These are phyloP conservation scores for Diarsia brunnea DNA, from an alignment of 2,888 invertebrate genomes.

Conservation along the genomic window DNA sequence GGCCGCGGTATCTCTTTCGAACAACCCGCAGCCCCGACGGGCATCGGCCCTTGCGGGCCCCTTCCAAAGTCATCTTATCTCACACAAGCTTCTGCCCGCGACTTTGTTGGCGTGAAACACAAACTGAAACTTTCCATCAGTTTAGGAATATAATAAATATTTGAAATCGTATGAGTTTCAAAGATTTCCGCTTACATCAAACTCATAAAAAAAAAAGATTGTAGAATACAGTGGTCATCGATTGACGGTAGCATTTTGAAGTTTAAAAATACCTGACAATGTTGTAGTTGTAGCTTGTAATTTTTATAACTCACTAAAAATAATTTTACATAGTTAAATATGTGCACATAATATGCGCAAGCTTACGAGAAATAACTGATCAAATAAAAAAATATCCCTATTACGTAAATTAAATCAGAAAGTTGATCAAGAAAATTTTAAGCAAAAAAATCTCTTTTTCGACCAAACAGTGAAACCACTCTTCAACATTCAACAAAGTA, in stretches of 20 bases:
- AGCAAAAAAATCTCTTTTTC: conserved; percentile 4
- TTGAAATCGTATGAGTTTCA: too few relatives aligned
- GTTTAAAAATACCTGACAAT: not conserved
- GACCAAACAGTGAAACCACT: conserved; percentile 24
- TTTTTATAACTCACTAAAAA: not conserved
- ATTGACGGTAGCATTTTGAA: not conserved
- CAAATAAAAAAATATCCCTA: not conserved
- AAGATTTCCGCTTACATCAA: too few relatives aligned
- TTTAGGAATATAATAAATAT: too few relatives aligned
- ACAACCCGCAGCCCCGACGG: too few relatives aligned
- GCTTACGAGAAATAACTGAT: not conserved
- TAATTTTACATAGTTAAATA: not conserved
- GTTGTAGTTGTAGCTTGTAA: not conserved
- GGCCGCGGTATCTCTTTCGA: too few relatives aligned
- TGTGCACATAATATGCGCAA: not conserved
- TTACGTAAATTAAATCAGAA: conserved; percentile 25
- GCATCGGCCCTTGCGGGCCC: too few relatives aligned
- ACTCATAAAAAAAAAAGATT: too few relatives aligned
- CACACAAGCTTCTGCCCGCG: too few relatives aligned
- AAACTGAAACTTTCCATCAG: too few relatives aligned
- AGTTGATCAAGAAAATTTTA: conserved; percentile 4
- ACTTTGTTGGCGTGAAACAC: too few relatives aligned
- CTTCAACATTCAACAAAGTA: conserved; percentile 19
- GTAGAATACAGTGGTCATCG: not conserved
- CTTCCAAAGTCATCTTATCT: too few relatives aligned